Conservation (phyloP, 1,140 invertebrate species). For the Manduca sexta region DNA sequence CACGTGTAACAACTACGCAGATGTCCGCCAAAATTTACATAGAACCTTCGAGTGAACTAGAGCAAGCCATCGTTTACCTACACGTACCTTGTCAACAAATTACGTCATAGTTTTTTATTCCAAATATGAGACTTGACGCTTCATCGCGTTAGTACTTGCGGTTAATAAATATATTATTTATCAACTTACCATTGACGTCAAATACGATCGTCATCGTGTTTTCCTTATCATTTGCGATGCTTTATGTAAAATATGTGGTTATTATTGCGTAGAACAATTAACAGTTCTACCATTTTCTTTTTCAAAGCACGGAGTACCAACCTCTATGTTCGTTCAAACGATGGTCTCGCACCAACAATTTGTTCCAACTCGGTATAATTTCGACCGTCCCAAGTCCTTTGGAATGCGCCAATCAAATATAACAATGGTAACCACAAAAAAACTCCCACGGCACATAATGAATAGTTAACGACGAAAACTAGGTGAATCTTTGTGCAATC, state of each 20-base stretch:
- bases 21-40: constrained; percentile 48
- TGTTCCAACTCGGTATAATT: not conserved
- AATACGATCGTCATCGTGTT: too few relatives aligned
- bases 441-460: constrained; percentile 68
- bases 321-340: too few relatives aligned
- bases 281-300: too few relatives aligned
- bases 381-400: constrained; percentile 32
- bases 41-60: constrained; percentile 33
- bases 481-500: constrained; percentile 72
- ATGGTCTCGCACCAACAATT: too few relatives aligned
- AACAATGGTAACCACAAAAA: constrained; percentile 62
- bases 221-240: not conserved
- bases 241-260: too few relatives aligned
- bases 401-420: constrained; percentile 62
- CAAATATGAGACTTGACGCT: too few relatives aligned
- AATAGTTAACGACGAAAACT: constrained; percentile 71
- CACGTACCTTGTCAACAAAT: not conserved
- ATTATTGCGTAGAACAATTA: too few relatives aligned
- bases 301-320: too few relatives aligned
- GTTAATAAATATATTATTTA: too few relatives aligned
- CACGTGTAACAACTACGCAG: constrained; percentile 30
- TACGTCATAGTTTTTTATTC: too few relatives aligned
- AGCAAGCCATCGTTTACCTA: constrained; percentile 8
- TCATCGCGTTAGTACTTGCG: too few relatives aligned
- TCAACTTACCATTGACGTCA: too few relatives aligned